Evolutionary conservation across 2,888 invertebrate species (phyloP).

Genomic region (Agonopterix heracliana): DNA sequence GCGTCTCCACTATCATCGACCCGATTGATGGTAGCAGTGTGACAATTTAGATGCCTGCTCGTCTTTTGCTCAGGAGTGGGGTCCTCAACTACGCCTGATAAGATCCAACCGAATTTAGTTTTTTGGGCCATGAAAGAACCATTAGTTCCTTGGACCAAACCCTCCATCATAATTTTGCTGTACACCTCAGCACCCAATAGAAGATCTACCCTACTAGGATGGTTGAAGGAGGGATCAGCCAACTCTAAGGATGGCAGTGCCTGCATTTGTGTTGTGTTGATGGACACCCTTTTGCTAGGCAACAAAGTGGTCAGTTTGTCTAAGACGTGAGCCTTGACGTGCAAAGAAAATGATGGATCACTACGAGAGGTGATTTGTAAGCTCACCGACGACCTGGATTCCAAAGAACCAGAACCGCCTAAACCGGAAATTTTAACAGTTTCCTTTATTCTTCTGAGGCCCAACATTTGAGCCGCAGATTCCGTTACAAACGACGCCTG

Average conservation of each 20-base stretch:
- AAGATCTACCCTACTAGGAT: conserved; percentile 14
- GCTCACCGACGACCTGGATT: neutral
- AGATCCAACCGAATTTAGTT: conserved; percentile 21
- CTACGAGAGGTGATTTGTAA: neutral
- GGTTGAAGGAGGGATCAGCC: conserved; percentile 14
- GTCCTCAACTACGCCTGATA: conserved; percentile 12
- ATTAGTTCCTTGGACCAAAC: conserved; percentile 10
- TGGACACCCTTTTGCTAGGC: neutral
- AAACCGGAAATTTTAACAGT: neutral
- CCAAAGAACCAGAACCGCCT: neutral
- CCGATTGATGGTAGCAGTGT: neutral
- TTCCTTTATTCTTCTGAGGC: neutral
- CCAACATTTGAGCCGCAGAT: neutral
- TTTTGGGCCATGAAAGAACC: conserved; percentile 17
- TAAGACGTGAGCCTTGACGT: neutral
- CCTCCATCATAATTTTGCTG: conserved; percentile 15
- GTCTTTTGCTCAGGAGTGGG: neutral
- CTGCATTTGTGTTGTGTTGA: neutral
- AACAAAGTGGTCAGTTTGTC: neutral
- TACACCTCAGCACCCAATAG: conserved; percentile 22
- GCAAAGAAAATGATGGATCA: neutral
- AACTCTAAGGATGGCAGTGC: neutral
- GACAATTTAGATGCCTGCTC: neutral
- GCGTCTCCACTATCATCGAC: neutral
- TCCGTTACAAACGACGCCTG: neutral